Evolutionary conservation across 2,113 vertebrate species (phyloP).

Genomic region (Guaruba guarouba): DNA sequence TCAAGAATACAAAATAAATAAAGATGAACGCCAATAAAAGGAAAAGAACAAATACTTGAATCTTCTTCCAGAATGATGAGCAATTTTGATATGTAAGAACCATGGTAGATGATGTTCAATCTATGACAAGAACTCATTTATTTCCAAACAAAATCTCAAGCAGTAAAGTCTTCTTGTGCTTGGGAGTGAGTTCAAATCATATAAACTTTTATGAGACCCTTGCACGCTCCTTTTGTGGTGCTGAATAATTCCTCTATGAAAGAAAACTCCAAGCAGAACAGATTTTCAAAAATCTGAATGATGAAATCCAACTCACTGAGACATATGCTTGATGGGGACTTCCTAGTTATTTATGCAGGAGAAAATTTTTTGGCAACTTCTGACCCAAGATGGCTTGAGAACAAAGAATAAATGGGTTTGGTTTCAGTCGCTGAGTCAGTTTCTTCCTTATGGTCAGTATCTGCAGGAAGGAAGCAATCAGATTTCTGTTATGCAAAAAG

Average conservation of each 20-base stretch:
- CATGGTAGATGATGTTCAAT: neutral
- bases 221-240: neutral
- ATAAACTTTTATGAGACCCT: neutral
- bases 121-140: neutral
- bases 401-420: neutral
- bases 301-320: neutral
- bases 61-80: neutral
- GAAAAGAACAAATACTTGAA: neutral
- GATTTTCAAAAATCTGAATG: neutral
- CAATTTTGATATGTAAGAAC: neutral
- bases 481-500: neutral
- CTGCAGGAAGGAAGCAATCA: neutral
- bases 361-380: neutral
- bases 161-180: neutral
- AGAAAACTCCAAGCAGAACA: neutral
- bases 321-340: neutral
- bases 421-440: neutral
- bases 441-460: neutral
- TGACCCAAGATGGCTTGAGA: neutral
- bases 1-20: conserved; percentile 49
- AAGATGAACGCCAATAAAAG: neutral
- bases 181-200: neutral
- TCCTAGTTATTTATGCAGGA: neutral
- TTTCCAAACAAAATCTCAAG: conserved; percentile 45
- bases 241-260: neutral